These are phyloP conservation scores for Actinia equina DNA, from an alignment of 64 coral and sea anemone species.

Conservation along the genomic window DNA sequence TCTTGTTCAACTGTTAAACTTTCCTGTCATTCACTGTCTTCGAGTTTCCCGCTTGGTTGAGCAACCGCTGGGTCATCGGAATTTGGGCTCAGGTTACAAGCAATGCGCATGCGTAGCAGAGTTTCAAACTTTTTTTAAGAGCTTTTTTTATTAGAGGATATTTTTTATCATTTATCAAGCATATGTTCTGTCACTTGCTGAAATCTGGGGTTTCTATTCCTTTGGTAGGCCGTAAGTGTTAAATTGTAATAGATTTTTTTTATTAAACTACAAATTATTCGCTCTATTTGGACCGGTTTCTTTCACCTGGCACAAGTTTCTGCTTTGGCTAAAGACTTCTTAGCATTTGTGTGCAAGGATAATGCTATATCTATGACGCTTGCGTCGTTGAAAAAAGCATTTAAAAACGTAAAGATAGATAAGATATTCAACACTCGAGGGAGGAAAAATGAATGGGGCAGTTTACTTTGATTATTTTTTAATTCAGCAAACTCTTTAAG, in stretches of 20 bases:
- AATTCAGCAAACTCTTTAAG: no score
- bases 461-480: no score
- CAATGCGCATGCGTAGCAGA: neutral
- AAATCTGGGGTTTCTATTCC: neutral
- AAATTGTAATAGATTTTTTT: neutral
- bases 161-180: neutral
- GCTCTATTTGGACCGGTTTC: neutral
- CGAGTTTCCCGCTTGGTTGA: conserved; percentile 14
- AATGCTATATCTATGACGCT: no score
- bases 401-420: no score
- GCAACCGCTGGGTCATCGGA: neutral
- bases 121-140: neutral
- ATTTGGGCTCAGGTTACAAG: neutral
- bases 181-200: neutral
- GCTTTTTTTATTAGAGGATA: neutral
- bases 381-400: no score
- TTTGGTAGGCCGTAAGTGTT: conserved; percentile 15
- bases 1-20: neutral
- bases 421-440: no score
- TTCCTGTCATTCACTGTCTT: neutral
- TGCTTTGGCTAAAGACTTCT: neutral
- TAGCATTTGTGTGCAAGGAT: no score
- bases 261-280: no score
- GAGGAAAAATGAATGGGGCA: no score
- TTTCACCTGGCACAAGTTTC: neutral